Conservation (phyloP, 2,888 invertebrate genomes). For the Cephus sareptanus region DNA sequence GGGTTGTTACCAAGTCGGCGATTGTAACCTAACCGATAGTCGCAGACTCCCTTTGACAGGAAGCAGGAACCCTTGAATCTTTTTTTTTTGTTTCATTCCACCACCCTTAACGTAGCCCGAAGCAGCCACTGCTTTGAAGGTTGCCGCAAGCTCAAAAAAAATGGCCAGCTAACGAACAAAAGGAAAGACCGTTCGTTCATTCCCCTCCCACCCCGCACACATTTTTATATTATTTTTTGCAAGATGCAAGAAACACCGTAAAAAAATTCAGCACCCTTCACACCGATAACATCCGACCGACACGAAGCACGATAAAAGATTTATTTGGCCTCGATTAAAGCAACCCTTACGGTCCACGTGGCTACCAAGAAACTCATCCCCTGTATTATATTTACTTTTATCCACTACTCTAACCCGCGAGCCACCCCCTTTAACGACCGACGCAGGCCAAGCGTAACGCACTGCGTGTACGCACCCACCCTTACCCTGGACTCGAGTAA, state of each 20-base stretch:
- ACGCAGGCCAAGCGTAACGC: background rate
- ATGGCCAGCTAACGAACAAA: background rate
- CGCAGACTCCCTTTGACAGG: background rate
- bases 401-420: background rate
- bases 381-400: background rate
- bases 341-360: background rate
- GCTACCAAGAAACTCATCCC: background rate
- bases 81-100: background rate
- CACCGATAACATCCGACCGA: background rate
- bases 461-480: background rate
- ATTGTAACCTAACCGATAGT: background rate
- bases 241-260: background rate
- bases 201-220: too few species aligned
- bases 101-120: background rate
- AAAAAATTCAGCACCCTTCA: background rate
- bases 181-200: background rate
- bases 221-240: background rate
- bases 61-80: background rate
- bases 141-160: background rate
- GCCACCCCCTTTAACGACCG: background rate
- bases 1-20: background rate
- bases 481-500: background rate
- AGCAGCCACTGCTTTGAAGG: background rate
- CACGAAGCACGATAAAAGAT: background rate
- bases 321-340: background rate